These are phyloP conservation scores for Clusia tigrina DNA, from an alignment of 2,888 invertebrate genomes.

Conservation along the genomic window DNA sequence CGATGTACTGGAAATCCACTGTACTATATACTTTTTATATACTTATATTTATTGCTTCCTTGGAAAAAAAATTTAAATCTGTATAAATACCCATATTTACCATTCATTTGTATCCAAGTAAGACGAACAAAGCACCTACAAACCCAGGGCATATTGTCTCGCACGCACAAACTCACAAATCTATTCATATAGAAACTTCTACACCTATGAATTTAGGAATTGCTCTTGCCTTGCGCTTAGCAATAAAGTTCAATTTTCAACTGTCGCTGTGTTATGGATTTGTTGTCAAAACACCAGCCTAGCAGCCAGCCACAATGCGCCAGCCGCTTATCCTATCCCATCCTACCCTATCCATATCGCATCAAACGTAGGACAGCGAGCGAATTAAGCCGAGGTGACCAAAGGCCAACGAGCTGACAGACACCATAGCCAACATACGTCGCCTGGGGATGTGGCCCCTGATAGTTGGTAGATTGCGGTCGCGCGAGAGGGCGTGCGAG, in stretches of 20 bases:
- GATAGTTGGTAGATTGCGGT: neutral
- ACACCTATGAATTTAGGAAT: no score
- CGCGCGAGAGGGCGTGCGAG: conserved; percentile 1
- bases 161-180: no score
- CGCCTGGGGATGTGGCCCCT: conserved; percentile 4
- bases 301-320: neutral
- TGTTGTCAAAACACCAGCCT: neutral
- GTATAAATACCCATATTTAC: no score
- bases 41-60: no score
- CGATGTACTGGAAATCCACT: no score
- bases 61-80: no score
- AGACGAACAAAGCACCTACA: no score
- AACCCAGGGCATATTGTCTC: no score
- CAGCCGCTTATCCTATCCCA: neutral
- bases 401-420: conserved; percentile 61
- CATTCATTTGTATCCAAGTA: no score
- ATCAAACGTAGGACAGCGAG: conserved; percentile 25
- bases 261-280: conserved; percentile 11
- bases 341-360: neutral
- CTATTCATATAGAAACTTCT: no score
- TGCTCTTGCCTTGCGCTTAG: neutral
- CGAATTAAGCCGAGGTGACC: conserved; percentile 60
- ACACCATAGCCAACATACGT: conserved; percentile 9
- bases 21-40: no score
- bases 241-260: conserved; percentile 1